phyloP scores from a whole-genome alignment of 2,888 invertebrate genomes.

The Macrostomum cliftonense region DNA sequence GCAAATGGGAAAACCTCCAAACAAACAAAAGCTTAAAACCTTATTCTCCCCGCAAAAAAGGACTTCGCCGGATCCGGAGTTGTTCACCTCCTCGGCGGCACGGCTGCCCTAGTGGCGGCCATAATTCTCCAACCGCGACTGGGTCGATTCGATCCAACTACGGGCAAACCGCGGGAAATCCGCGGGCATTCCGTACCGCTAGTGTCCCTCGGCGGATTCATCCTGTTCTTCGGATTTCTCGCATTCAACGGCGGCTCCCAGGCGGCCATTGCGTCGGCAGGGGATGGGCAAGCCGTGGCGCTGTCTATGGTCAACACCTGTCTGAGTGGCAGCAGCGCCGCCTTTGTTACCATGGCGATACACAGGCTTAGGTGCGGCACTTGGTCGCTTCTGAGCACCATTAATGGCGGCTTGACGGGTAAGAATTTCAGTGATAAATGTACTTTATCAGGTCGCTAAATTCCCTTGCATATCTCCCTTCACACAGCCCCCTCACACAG shows the following conservation, averaged over 20 bases:
- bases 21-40: no score
- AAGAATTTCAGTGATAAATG: no score
- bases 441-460: no score
- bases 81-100: conserved; percentile 38
- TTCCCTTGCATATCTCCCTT: no score
- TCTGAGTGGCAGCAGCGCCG: conserved; percentile 40
- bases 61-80: conserved; percentile 41
- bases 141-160: conserved; percentile 32
- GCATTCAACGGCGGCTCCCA: conserved; percentile 44
- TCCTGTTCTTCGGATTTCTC: conserved; percentile 43
- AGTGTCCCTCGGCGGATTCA: conserved; percentile 41
- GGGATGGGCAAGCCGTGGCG: conserved; percentile 37
- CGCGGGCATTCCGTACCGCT: conserved; percentile 40
- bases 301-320: conserved; percentile 41
- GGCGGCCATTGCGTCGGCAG: conserved; percentile 35
- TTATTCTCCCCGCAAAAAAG: no score
- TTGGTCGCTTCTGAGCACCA: conserved; percentile 40
- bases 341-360: conserved; percentile 29
- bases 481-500: no score
- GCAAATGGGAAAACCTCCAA: no score
- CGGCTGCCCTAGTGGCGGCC: conserved; percentile 19
- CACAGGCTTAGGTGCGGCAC: background rate
- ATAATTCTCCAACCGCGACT: conserved; percentile 37
- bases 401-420: conserved; percentile 42
- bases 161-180: conserved; percentile 18